Conservation (phyloP, 2,797 vertebrate species). For the Sebastiscus tertius region DNA sequence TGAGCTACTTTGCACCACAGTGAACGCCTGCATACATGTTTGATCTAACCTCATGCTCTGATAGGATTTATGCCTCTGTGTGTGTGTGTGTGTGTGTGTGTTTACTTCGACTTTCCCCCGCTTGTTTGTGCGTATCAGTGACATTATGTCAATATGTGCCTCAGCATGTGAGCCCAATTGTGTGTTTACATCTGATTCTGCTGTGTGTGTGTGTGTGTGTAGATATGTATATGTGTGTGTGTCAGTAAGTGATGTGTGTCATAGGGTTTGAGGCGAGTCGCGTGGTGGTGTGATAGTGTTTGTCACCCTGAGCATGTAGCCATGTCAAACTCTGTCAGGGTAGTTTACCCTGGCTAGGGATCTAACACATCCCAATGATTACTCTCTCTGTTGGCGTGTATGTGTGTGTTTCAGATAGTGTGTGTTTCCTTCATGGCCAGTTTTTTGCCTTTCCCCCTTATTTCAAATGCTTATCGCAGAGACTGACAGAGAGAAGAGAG, state of each 20-base stretch:
- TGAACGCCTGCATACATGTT: conserved; percentile 5
- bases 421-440: conserved; percentile 41
- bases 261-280: conserved; percentile 30
- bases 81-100: not conserved
- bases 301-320: conserved; percentile 73
- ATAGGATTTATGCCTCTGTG: conserved; percentile 23
- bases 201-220: conserved; percentile 1
- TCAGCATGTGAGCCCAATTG: conserved; percentile 17
- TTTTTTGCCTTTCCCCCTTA: conserved; percentile 29
- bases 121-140: conserved; percentile 44
- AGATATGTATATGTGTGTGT: not conserved
- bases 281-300: conserved; percentile 66
- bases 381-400: conserved; percentile 10
- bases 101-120: conserved; percentile 4
- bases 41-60: conserved; percentile 31
- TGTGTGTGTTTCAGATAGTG: conserved; percentile 30
- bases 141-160: conserved; percentile 50
- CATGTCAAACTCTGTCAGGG: conserved; percentile 72
- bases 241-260: conserved; percentile 39
- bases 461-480: conserved; percentile 65
- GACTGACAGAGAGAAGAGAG: conserved; percentile 56
- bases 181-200: conserved; percentile 34
- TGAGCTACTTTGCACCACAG: not conserved
- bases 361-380: conserved; percentile 57
- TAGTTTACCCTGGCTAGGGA: conserved; percentile 57